These are phyloP conservation scores for Anguilla pacifica DNA, from an alignment of 2,797 vertebrate genomes.

Conservation along the genomic window DNA sequence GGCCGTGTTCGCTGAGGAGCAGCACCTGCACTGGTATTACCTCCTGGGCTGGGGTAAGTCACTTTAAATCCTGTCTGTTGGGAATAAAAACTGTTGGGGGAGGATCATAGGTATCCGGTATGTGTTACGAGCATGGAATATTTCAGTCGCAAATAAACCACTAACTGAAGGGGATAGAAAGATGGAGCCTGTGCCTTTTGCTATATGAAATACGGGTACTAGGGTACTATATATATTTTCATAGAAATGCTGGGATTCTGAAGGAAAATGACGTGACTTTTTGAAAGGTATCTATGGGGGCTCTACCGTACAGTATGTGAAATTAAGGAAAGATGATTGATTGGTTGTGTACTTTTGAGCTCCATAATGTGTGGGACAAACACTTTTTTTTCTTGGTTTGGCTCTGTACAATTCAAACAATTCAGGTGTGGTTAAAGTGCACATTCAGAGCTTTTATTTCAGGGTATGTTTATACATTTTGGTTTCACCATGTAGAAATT, in stretches of 20 bases:
- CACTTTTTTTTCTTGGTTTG: background rate
- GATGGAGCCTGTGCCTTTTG: background rate
- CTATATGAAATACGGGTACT: background rate
- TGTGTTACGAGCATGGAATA: background rate
- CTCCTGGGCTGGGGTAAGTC: conserved; percentile 95
- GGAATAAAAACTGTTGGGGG: background rate
- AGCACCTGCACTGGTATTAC: conserved; percentile 93
- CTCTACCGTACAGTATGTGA: background rate
- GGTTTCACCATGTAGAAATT: too few relatives aligned
- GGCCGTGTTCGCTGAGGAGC: conserved; percentile 89
- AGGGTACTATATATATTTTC: background rate
- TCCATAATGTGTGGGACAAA: background rate
- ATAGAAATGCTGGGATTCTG: background rate
- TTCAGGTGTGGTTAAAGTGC: too few relatives aligned
- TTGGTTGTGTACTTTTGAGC: too few relatives aligned
- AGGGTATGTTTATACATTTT: too few relatives aligned
- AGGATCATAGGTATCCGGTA: background rate
- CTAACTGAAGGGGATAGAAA: background rate
- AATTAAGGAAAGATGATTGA: background rate
- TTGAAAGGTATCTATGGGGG: background rate
- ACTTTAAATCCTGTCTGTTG: background rate
- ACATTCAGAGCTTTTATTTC: too few relatives aligned
- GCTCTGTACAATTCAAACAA: too few relatives aligned
- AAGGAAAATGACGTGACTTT: background rate
- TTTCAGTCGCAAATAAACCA: background rate